Conservation (phyloP, 2,888 invertebrate species). For the Bombylius discolor region DNA sequence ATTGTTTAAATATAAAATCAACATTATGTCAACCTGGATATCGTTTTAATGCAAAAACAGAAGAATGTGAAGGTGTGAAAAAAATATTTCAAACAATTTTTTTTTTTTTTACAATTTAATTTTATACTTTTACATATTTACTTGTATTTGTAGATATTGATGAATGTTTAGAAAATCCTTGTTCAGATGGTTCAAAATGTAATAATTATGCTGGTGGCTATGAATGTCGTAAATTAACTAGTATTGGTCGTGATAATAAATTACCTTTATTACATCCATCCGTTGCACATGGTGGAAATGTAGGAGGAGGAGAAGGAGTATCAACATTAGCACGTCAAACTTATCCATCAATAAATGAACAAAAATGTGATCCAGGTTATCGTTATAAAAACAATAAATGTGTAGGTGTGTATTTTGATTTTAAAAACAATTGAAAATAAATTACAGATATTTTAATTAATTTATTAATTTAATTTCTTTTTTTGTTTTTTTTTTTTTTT, state of each 20-base stretch:
- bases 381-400: conserved; percentile 15
- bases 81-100: not conserved
- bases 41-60: conserved; percentile 38
- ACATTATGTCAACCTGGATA: conserved; percentile 38
- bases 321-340: not conserved
- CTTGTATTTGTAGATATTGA: conserved; percentile 54
- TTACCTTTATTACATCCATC: not conserved
- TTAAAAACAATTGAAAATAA: not conserved
- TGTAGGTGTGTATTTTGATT: conserved; percentile 12
- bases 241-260: not conserved
- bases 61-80: conserved; percentile 46
- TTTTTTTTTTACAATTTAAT: not conserved
- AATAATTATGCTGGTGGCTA: conserved; percentile 65
- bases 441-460: not conserved
- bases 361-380: conserved; percentile 15
- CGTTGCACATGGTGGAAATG: too few relatives aligned
- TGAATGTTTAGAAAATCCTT: conserved; percentile 53
- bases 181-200: conserved; percentile 48
- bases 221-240: conserved; percentile 37
- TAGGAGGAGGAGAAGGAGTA: conserved; percentile 8
- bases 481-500: not conserved
- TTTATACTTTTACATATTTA: not conserved
- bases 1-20: conserved; percentile 37
- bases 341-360: not conserved
- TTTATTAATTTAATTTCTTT: not conserved